Evolutionary conservation across 1,140 invertebrate species (phyloP).

Genomic region (Pseudomyrmex cubaensis): DNA sequence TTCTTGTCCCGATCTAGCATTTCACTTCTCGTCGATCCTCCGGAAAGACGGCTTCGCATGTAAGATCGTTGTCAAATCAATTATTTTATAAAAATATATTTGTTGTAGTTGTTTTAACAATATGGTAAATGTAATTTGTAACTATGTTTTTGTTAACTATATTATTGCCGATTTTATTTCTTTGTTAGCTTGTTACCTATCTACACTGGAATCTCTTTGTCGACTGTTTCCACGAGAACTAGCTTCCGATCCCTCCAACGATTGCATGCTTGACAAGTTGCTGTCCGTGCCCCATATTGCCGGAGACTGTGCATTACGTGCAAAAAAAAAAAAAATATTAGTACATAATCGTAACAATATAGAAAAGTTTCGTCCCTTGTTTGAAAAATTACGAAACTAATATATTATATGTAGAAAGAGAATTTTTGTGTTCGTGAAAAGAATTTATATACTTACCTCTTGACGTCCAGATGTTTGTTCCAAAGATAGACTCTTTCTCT

Average conservation of each 20-base stretch:
- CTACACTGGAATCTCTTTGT: slow-evolving; percentile 90
- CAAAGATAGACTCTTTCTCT: slow-evolving; percentile 91
- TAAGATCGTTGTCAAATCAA: slow-evolving; percentile 57
- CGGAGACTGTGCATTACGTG: slow-evolving; percentile 70
- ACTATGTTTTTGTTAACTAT: too few species aligned
- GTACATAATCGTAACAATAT: too few species aligned
- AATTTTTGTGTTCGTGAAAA: neutral
- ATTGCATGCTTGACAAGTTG: slow-evolving; percentile 92
- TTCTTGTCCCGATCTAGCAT: slow-evolving; percentile 90
- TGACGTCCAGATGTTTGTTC: slow-evolving; percentile 89
- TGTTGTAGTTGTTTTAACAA: too few species aligned
- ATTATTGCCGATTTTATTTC: neutral
- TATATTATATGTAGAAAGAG: neutral
- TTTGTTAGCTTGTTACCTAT: slow-evolving; percentile 85
- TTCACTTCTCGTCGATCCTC: slow-evolving; percentile 94
- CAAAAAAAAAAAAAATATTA: slow-evolving; percentile 19
- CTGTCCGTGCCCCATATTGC: slow-evolving; percentile 88
- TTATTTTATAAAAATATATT: neutral
- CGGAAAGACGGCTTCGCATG: slow-evolving; percentile 89
- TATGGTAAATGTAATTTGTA: too few species aligned
- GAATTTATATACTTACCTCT: slow-evolving; percentile 81
- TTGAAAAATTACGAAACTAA: neutral
- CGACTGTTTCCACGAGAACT: slow-evolving; percentile 85
- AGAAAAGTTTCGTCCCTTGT: too few species aligned
- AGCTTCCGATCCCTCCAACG: slow-evolving; percentile 87